phyloP scores from a whole-genome alignment of 2,797 vertebrate species.

The Thripadectes ignobilis region DNA sequence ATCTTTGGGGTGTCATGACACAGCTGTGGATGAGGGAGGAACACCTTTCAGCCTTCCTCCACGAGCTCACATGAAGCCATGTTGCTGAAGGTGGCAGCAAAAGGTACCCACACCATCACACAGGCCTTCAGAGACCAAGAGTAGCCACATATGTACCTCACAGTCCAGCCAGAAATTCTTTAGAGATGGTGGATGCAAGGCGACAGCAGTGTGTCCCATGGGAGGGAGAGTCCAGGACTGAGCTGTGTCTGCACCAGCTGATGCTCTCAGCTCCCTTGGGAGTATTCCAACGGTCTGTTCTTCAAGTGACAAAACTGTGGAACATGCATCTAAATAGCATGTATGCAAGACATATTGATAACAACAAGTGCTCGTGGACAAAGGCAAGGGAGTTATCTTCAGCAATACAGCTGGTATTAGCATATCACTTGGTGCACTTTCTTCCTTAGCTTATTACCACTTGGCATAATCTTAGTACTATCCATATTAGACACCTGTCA shows the following conservation, averaged over 20 bases:
- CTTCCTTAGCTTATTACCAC: neutral
- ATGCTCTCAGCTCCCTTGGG: neutral
- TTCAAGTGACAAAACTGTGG: neutral
- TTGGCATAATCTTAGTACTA: neutral
- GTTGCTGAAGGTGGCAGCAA: neutral
- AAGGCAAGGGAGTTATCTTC: neutral
- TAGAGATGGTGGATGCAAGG: neutral
- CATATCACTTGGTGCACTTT: neutral
- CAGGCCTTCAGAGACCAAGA: neutral
- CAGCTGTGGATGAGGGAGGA: neutral
- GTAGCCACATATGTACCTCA: neutral
- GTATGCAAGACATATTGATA: neutral
- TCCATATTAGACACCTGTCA: neutral
- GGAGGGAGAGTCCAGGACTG: accelerated
- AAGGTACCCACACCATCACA: neutral
- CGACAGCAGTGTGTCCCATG: accelerated
- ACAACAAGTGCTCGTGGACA: neutral
- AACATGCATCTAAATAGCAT: neutral
- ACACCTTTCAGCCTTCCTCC: neutral
- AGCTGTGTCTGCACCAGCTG: neutral
- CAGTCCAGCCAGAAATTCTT: neutral
- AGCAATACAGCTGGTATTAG: neutral
- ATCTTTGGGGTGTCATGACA: neutral
- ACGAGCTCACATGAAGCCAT: neutral
- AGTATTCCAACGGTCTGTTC: neutral